Evolutionary conservation across 92 coral and sea anemone species (phyloP).

Genomic region (Palythoa caribaeorum): DNA sequence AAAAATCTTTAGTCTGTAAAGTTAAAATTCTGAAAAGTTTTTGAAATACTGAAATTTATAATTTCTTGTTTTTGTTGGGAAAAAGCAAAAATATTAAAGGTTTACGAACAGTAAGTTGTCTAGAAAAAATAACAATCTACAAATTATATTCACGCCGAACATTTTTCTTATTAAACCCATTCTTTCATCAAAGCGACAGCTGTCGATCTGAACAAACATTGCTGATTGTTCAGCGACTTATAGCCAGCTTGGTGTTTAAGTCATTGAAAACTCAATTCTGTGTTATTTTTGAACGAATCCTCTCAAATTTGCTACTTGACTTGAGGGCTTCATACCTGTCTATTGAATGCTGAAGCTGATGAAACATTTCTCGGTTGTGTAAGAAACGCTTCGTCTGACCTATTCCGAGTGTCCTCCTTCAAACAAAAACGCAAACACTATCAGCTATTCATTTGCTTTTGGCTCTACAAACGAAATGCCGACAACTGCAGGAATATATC

Average conservation of each 20-base stretch:
- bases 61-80: constrained; percentile 17
- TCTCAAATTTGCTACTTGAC: constrained; percentile 17
- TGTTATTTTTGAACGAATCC: constrained; percentile 19
- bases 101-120: not conserved
- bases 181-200: constrained; percentile 41
- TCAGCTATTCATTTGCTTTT: constrained; percentile 51
- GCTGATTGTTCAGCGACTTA: constrained; percentile 39
- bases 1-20: not conserved
- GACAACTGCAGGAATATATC: constrained; percentile 49
- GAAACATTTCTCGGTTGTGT: constrained; percentile 26
- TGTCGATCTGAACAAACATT: constrained; percentile 42
- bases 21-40: constrained; percentile 18
- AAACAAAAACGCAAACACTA: constrained; percentile 28
- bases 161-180: constrained; percentile 32
- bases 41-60: not conserved
- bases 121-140: constrained; percentile 12
- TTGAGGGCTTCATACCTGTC: not conserved
- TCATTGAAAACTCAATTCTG: constrained; percentile 26
- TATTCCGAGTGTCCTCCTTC: constrained; percentile 1
- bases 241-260: constrained; percentile 15
- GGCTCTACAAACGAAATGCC: constrained; percentile 49
- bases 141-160: constrained; percentile 6
- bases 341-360: not conserved
- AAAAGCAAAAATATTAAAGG: not conserved
- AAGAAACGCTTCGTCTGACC: constrained; percentile 29